Conservation (phyloP, 2,797 vertebrate genomes). For the Danio albolineatus region DNA sequence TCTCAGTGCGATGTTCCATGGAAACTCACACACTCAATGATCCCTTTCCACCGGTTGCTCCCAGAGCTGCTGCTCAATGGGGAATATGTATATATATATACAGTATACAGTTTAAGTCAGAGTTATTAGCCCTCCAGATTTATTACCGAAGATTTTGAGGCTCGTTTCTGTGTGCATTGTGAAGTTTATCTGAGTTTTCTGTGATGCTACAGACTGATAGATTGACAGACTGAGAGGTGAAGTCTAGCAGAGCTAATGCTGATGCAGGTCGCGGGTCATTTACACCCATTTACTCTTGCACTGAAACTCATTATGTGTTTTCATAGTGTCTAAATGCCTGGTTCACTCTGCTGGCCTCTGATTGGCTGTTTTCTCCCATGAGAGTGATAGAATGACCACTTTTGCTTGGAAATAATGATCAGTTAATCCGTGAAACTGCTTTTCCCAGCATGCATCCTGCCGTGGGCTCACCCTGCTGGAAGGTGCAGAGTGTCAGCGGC, state of each 20-base stretch:
- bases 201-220: not conserved
- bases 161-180: no score
- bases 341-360: not conserved
- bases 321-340: not conserved
- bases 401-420: slow-evolving; percentile 68
- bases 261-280: not conserved
- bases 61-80: not conserved
- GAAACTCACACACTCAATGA: slow-evolving; percentile 14
- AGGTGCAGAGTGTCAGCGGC: not conserved
- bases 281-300: not conserved
- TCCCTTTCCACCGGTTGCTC: not conserved
- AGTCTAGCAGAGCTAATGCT: slow-evolving; percentile 15
- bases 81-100: not conserved
- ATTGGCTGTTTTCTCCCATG: slow-evolving; percentile 40
- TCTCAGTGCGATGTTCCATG: slow-evolving; percentile 24
- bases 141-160: no score
- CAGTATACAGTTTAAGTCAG: not conserved
- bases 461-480: slow-evolving; percentile 47
- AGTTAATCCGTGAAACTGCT: slow-evolving; percentile 71
- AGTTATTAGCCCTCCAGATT: no score
- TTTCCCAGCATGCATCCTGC: slow-evolving; percentile 50
- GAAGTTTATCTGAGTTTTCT: not conserved
- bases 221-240: not conserved
- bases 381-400: slow-evolving; percentile 65
- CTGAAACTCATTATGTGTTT: not conserved